Percentiles rank a stretch among this genome's conserved stretches.
phyloP scores from a whole-genome alignment of 64 coral and sea anemone species.

The Dendronephthya gigantea region DNA sequence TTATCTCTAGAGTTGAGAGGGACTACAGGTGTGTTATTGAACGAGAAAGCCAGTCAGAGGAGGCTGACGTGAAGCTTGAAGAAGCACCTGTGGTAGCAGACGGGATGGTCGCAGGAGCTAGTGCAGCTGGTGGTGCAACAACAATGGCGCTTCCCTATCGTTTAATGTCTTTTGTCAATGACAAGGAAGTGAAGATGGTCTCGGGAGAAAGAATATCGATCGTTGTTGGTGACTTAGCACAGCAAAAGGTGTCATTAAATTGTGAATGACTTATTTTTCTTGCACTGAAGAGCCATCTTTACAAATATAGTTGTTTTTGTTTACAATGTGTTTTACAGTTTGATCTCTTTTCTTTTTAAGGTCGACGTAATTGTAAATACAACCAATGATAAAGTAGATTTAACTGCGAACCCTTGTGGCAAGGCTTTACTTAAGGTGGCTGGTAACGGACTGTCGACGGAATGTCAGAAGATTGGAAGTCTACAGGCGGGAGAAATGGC shows the following conservation, averaged over 20 bases:
- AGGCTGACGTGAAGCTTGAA: neutral
- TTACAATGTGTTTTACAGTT: too few relatives aligned
- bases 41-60: neutral
- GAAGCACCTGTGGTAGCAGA: neutral
- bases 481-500: neutral
- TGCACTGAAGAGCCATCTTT: neutral
- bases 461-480: neutral
- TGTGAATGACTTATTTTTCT: neutral
- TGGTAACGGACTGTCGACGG: neutral
- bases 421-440: neutral
- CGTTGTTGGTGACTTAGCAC: neutral
- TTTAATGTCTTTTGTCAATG: neutral
- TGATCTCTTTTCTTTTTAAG: neutral
- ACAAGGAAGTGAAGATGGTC: neutral
- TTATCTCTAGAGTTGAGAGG: neutral
- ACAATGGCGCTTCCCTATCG: neutral
- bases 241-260: neutral
- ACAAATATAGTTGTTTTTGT: too few relatives aligned
- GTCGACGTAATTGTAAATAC: neutral
- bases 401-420: neutral
- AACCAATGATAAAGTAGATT: neutral
- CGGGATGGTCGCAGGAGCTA: neutral
- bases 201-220: neutral
- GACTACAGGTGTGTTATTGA: neutral
- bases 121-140: neutral